Conservation (phyloP, 2,888 invertebrate species). For the Lobophora halterata region DNA sequence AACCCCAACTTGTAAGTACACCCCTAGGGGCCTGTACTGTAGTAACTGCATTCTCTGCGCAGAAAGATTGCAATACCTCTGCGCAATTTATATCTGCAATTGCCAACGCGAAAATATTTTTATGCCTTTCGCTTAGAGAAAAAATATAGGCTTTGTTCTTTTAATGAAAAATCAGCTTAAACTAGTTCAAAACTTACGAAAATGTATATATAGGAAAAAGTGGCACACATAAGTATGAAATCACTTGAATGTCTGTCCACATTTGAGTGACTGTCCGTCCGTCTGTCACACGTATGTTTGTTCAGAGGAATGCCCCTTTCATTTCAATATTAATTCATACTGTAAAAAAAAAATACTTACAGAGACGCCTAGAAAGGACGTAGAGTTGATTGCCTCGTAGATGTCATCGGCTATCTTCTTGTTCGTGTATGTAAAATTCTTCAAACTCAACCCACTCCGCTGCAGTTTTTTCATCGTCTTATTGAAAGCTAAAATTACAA, state of each 20-base stretch:
- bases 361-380: conserved; percentile 98
- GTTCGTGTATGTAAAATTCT: conserved; percentile 97
- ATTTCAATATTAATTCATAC: too few relatives aligned
- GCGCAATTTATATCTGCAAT: conserved; percentile 21
- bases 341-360: too few relatives aligned
- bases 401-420: conserved; percentile 97
- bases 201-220: too few relatives aligned
- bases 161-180: too few relatives aligned
- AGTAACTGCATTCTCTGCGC: conserved; percentile 18
- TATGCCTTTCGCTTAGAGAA: conserved; percentile 6
- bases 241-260: too few relatives aligned
- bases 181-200: too few relatives aligned
- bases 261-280: too few relatives aligned
- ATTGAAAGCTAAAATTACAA: conserved; percentile 95
- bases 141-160: not conserved
- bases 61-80: conserved; percentile 16
- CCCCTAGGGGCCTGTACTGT: conserved; percentile 5
- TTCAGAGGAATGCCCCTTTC: too few relatives aligned
- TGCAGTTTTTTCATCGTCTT: conserved; percentile 95
- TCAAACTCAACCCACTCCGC: conserved; percentile 90
- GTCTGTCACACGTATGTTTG: too few relatives aligned
- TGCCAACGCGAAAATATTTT: conserved; percentile 16
- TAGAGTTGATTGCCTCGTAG: conserved; percentile 98
- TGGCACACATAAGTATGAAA: too few relatives aligned
- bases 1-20: not conserved